phyloP scores from a whole-genome alignment of 1,140 invertebrate genomes.

The Popillia japonica region DNA sequence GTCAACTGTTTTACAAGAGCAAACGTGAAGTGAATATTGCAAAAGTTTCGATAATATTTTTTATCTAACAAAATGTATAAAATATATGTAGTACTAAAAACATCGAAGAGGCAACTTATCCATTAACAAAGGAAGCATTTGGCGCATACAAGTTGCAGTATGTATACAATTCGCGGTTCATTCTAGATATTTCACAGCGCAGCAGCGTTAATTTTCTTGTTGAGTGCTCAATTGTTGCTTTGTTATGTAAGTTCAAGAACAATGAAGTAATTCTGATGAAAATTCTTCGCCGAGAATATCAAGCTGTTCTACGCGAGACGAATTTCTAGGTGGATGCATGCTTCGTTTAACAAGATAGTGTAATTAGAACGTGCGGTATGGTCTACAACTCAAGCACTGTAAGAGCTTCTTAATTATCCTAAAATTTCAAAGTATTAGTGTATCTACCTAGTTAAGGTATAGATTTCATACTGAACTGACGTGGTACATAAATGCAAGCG shows the following conservation, averaged over 20 bases:
- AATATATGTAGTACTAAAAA: too few species aligned
- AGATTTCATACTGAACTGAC: too few species aligned
- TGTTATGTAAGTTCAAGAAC: not conserved
- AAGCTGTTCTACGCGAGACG: not conserved
- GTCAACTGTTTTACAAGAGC: too few species aligned
- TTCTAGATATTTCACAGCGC: not conserved
- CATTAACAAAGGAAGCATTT: too few species aligned
- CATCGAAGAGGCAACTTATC: too few species aligned
- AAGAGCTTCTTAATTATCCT: slow-evolving; percentile 16
- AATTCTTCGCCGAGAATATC: slow-evolving; percentile 1
- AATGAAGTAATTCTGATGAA: not conserved
- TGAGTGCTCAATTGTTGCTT: not conserved
- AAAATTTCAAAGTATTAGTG: not conserved
- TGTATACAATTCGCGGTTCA: too few species aligned
- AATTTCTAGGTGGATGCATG: not conserved
- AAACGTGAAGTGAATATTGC: too few species aligned
- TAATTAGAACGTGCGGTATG: not conserved
- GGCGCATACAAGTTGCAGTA: too few species aligned
- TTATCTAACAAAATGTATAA: too few species aligned
- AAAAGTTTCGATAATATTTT: too few species aligned
- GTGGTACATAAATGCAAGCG: too few species aligned
- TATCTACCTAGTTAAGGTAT: too few species aligned
- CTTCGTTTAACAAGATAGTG: slow-evolving; percentile 15
- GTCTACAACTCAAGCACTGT: not conserved
- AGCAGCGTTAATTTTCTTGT: not conserved